Conservation (phyloP, 2,797 vertebrate genomes). For the Sebastes kiyomatsui region DNA sequence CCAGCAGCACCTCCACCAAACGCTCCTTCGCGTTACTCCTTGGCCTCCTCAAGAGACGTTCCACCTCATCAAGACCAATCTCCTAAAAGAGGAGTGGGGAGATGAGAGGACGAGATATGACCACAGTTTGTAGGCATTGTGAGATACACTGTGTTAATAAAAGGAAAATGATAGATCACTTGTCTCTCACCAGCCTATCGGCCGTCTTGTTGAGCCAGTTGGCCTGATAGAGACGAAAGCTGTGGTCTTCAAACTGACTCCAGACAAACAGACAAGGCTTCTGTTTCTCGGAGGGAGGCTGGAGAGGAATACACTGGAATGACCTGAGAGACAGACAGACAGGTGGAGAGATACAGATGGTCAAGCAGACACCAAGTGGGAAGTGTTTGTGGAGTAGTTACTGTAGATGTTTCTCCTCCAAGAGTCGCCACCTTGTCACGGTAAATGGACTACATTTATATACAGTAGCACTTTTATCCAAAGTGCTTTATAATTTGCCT, state of each 20-base stretch:
- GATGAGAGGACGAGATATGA: background rate
- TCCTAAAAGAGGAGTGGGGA: constrained; percentile 77
- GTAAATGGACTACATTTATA: background rate
- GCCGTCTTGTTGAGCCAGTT: constrained; percentile 91
- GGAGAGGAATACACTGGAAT: constrained; percentile 87
- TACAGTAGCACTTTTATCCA: background rate
- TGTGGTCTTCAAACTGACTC: constrained; percentile 92
- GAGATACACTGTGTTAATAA: background rate
- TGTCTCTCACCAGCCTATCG: constrained; percentile 78
- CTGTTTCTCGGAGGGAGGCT: constrained; percentile 55
- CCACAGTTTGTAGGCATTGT: background rate
- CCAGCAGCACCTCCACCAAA: constrained; percentile 86
- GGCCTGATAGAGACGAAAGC: constrained; percentile 88
- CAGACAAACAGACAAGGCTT: constrained; percentile 90
- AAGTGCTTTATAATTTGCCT: background rate
- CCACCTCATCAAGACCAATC: constrained; percentile 87
- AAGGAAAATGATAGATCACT: background rate
- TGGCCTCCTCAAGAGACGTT: constrained; percentile 84
- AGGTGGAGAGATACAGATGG: background rate
- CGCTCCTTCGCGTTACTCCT: constrained; percentile 82
- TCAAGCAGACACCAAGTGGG: background rate
- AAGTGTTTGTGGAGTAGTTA: background rate
- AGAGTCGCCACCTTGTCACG: background rate
- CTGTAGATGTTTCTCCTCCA: background rate
- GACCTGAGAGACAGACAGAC: constrained; percentile 78